Base-by-base conservation (phyloP, 2,797 vertebrate species). In the Urosaurus nigricauda region DNA sequence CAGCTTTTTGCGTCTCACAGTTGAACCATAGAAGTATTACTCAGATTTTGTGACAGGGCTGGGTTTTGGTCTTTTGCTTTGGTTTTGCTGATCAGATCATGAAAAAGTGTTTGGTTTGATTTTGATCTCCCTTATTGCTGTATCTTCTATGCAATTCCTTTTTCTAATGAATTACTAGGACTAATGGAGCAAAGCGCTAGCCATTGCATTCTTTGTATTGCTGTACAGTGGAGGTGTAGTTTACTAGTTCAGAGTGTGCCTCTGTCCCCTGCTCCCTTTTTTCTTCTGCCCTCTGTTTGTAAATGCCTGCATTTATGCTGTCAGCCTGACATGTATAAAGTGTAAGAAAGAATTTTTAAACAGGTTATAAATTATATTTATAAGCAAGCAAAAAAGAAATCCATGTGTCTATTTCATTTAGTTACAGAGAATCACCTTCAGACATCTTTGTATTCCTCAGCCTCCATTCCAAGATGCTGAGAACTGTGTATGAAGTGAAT, bases 291-390 rank as follows among this genome's bases (percentile, higher is more conserved):
- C 95, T 97, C 96, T 96, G 96, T 98, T 98, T 97, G 97, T 97
- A 97, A 98, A 97, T 96, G 98, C 98, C 98, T 98, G 98, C 97
- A 97, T 98, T 97, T 98, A 98, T 97, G 98, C 98, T 97, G 97
- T 98, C 98, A 97, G 97, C 97, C 97, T 97, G 96, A 97, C 95
- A 96, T 99, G 98, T 98, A 96, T 93, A 98, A 97, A 99, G 97
- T 99, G 98, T 99, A 99, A 99, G 97, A 99, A 99, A 98, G 97
- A 98, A 98, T 99, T 99, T 99, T 99, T 99, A 99, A 99, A 98
- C 98, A 97, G 98, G 98, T 98, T 99, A 99, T 99, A 99, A 99
- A 99, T 99, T 99, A 99, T 99, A 99, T 99, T 99, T 99, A 99
- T 99, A 99, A 99, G 98, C 98, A 99, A 98, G 93, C 96, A 88